A percentile compares a stretch with the other conserved stretches of the same genome.
phyloP scores from a whole-genome alignment of 2,113 vertebrate genomes.

The Clarias magur region DNA sequence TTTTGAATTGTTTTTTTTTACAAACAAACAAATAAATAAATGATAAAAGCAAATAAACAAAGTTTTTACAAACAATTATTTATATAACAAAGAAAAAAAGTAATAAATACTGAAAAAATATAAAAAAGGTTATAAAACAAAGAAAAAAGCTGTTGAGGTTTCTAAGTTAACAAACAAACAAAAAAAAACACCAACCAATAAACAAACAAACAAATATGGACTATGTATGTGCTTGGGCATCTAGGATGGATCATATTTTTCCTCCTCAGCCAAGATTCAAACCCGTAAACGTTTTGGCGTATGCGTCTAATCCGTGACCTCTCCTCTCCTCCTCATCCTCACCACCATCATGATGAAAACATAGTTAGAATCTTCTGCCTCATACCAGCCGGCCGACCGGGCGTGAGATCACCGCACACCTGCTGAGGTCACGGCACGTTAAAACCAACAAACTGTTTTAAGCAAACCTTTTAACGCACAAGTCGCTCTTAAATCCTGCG shows the following conservation, averaged over 20 bases:
- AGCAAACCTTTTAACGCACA: conserved; percentile 2
- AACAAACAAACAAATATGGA: background rate
- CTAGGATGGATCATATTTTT: background rate
- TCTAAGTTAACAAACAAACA: background rate
- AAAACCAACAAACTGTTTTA: background rate
- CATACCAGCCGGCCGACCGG: background rate
- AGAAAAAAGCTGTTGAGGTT: too few relatives aligned
- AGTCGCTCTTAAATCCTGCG: background rate
- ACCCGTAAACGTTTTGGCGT: background rate
- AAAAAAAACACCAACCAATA: too few relatives aligned
- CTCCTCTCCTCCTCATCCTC: background rate
- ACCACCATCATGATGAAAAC: background rate
- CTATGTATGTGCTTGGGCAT: background rate
- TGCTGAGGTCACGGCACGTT: background rate
- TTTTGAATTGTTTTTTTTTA: background rate
- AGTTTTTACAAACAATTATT: too few relatives aligned
- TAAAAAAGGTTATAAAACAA: background rate
- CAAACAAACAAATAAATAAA: background rate
- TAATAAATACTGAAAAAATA: background rate
- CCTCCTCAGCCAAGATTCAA: background rate
- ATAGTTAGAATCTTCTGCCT: background rate
- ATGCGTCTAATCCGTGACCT: background rate
- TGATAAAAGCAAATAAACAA: background rate
- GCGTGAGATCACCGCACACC: background rate
- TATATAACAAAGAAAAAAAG: background rate